Percentiles rank a stretch among this genome's conserved stretches.
Evolutionary conservation across 2,113 vertebrate genomes (phyloP).

Genomic region (Xyliphius kryptos): DNA sequence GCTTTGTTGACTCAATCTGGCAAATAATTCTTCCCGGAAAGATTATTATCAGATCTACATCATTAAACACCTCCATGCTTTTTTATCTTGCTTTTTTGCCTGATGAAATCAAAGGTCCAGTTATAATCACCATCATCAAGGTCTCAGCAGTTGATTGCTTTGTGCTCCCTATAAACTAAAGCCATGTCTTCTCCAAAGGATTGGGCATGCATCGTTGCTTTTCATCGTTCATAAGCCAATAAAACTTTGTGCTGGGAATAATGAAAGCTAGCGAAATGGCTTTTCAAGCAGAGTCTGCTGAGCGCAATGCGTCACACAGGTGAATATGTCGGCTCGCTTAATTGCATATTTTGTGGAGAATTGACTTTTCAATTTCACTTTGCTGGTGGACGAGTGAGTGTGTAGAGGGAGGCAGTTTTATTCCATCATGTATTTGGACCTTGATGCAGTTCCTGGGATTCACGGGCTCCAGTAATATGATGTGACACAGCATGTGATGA

Average conservation of each 20-base stretch:
- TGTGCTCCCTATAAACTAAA: conserved; percentile 47
- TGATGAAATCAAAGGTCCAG: conserved; percentile 28
- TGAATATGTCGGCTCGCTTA: conserved; percentile 33
- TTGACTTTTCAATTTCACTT: conserved; percentile 40
- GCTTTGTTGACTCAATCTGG: too few relatives aligned
- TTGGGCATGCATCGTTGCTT: conserved; percentile 49
- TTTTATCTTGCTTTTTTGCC: not conserved
- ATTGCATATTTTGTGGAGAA: conserved; percentile 37
- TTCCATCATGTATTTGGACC: conserved; percentile 16
- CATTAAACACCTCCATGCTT: not conserved
- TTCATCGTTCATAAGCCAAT: conserved; percentile 50
- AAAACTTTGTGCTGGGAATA: conserved; percentile 46
- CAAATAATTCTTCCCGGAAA: too few relatives aligned
- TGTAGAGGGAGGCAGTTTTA: conserved; percentile 1
- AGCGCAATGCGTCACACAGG: conserved; percentile 32
- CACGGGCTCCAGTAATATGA: conserved; percentile 30
- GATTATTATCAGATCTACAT: conserved; percentile 5
- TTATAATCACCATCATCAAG: conserved; percentile 47
- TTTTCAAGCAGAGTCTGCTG: conserved; percentile 24
- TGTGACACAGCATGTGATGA: conserved; percentile 28
- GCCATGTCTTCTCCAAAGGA: conserved; percentile 24
- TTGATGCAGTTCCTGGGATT: conserved; percentile 10
- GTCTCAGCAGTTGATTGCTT: conserved; percentile 45
- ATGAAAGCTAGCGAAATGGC: conserved; percentile 40
- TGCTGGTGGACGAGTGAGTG: conserved; percentile 14